Percentiles rank a stretch among this genome's conserved stretches.
Evolutionary conservation across 2,888 invertebrate genomes (phyloP).

Genomic region (Xestia ashworthii): DNA sequence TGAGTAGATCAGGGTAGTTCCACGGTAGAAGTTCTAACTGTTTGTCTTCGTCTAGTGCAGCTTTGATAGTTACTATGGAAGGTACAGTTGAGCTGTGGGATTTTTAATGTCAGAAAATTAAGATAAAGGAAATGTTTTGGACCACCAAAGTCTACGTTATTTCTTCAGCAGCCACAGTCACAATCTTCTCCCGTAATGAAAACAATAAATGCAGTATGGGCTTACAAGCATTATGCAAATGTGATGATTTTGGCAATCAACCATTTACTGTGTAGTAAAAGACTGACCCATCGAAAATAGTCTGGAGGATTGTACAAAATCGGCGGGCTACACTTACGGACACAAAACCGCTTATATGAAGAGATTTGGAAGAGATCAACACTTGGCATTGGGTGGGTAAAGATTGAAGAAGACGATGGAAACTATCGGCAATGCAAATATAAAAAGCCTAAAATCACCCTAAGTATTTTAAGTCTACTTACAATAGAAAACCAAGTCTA

Average conservation of each 20-base stretch:
- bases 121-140: background rate
- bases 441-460: background rate
- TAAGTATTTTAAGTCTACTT: background rate
- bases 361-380: background rate
- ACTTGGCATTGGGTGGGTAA: too few species aligned
- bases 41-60: slow-evolving; percentile 28
- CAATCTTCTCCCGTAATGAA: background rate
- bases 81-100: background rate
- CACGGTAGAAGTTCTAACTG: slow-evolving; percentile 50
- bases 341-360: background rate
- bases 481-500: background rate
- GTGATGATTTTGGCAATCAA: background rate
- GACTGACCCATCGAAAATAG: too few species aligned
- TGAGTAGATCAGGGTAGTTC: slow-evolving; percentile 64
- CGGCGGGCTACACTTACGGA: background rate
- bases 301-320: too few species aligned
- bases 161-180: background rate
- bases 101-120: slow-evolving; percentile 3
- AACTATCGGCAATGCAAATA: background rate
- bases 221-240: background rate
- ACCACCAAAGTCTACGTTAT: slow-evolving; percentile 9
- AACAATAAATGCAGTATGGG: background rate
- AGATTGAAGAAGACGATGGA: too few species aligned
- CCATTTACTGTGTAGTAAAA: background rate
- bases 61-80: background rate